Evolutionary conservation across 2,888 invertebrate genomes (phyloP).

Genomic region (Crioceris asparagi): DNA sequence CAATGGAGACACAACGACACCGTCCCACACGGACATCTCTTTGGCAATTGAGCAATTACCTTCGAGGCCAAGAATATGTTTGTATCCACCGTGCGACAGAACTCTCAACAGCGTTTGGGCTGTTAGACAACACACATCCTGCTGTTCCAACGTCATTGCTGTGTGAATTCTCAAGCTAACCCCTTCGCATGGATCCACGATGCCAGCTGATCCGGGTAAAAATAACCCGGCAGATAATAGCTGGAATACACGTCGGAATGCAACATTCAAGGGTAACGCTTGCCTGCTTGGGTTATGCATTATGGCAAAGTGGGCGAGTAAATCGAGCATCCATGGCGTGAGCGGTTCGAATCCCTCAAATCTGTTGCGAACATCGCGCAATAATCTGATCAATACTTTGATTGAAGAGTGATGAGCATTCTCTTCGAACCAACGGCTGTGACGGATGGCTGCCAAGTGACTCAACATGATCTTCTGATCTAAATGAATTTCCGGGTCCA

Average conservation of each 20-base stretch:
- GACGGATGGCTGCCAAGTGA: conserved; percentile 87
- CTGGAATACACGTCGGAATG: conserved; percentile 76
- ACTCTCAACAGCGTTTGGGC: conserved; percentile 89
- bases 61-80: conserved; percentile 70
- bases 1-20: conserved; percentile 90
- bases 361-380: conserved; percentile 83
- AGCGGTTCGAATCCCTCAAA: conserved; percentile 85
- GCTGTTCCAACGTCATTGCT: conserved; percentile 79
- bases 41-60: conserved; percentile 46
- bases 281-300: conserved; percentile 93
- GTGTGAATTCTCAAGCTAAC: conserved; percentile 84
- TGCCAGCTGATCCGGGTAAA: conserved; percentile 85
- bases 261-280: conserved; percentile 83
- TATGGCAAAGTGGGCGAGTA: conserved; percentile 90
- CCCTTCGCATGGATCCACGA: conserved; percentile 90
- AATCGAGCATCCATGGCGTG: conserved; percentile 94
- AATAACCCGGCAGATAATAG: conserved; percentile 89
- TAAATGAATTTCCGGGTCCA: conserved; percentile 78
- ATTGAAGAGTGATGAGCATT: conserved; percentile 95
- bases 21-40: conserved; percentile 95
- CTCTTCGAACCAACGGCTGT: conserved; percentile 97
- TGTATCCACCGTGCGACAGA: conserved; percentile 85
- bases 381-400: conserved; percentile 79
- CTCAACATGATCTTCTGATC: conserved; percentile 71
- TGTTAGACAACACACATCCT: conserved; percentile 87